phyloP scores from a whole-genome alignment of 35 echinoderm and acorn worm genomes.

The Lytechinus pictus region DNA sequence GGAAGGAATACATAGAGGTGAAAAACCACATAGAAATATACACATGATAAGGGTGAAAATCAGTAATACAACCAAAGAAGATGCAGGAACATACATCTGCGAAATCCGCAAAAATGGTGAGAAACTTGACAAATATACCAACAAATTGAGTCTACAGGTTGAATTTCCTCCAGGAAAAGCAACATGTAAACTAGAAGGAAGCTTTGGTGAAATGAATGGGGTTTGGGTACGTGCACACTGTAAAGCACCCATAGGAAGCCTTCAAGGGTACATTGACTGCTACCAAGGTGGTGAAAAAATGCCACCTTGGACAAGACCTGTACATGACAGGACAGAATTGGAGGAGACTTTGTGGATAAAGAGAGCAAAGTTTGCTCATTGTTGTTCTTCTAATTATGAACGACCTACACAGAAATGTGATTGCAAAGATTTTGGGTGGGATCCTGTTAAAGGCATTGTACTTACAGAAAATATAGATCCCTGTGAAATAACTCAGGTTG shows the following conservation, averaged over 20 bases:
- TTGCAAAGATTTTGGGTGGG: neutral
- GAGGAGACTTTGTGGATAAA: neutral
- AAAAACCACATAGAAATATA: neutral
- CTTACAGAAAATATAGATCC: neutral
- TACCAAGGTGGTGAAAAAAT: neutral
- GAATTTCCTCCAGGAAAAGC: neutral
- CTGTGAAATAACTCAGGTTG: neutral
- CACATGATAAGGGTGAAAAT: neutral
- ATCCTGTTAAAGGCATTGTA: neutral
- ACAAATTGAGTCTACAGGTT: neutral
- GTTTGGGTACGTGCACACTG: neutral
- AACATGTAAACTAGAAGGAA: neutral
- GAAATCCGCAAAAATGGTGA: neutral
- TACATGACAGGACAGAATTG: neutral
- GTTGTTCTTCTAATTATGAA: neutral
- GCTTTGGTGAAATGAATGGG: conserved; percentile 1
- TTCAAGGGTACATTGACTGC: neutral
- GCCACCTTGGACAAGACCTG: neutral
- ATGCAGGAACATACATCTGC: neutral
- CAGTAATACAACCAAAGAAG: neutral
- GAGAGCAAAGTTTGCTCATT: neutral
- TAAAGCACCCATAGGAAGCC: neutral
- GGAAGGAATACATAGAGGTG: neutral
- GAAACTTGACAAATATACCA: neutral
- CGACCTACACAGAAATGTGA: neutral